phyloP scores from a whole-genome alignment of 2,113 vertebrate species.

The Spermophilus dauricus region DNA sequence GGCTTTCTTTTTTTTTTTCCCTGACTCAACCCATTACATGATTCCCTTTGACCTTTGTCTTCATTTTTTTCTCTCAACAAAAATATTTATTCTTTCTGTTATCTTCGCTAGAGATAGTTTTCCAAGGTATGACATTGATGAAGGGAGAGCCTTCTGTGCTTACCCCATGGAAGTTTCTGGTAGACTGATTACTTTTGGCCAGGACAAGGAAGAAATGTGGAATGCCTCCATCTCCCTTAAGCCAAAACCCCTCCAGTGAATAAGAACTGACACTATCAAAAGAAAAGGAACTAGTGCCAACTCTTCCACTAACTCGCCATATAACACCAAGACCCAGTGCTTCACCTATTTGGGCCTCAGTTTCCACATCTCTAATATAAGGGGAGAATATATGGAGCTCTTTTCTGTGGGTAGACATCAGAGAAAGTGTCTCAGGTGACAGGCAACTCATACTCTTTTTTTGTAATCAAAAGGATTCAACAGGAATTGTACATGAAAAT shows the following conservation, averaged over 20 bases:
- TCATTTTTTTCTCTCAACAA: constrained; percentile 86
- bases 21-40: constrained; percentile 75
- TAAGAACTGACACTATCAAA: background rate
- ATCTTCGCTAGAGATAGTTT: constrained; percentile 87
- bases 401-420: background rate
- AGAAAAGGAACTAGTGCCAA: background rate
- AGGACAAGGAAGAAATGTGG: constrained; percentile 17
- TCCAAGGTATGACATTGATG: constrained; percentile 85
- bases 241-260: constrained; percentile 9
- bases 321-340: background rate
- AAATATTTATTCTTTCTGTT: constrained; percentile 89
- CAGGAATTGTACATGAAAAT: background rate
- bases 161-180: constrained; percentile 49
- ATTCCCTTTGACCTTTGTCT: constrained; percentile 87
- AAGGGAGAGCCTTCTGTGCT: constrained; percentile 82
- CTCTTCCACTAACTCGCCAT: background rate
- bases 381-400: background rate
- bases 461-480: background rate
- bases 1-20: constrained; percentile 76
- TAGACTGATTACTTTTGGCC: constrained; percentile 68
- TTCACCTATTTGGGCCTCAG: background rate
- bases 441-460: background rate
- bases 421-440: background rate
- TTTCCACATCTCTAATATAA: constrained; percentile 12
- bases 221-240: constrained; percentile 18